These are phyloP conservation scores for Microcebus jonahi DNA, from an alignment of 2,113 vertebrate species.

Conservation along the genomic window DNA sequence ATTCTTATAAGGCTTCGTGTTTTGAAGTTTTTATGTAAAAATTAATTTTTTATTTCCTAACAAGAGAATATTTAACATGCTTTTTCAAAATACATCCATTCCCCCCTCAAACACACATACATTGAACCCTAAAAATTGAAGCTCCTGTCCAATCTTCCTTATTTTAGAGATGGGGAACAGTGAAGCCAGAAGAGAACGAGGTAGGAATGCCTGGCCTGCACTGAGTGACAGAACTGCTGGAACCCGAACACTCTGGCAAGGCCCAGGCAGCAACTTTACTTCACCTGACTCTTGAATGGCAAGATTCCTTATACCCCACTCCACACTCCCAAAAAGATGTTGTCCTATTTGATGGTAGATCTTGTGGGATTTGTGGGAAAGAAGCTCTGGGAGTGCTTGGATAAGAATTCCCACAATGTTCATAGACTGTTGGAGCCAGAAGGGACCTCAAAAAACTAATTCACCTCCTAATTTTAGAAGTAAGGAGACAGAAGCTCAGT, in stretches of 20 bases:
- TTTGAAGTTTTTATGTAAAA: constrained; percentile 29
- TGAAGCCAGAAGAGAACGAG: not conserved
- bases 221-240: not conserved
- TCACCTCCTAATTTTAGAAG: not conserved
- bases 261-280: not conserved
- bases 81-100: constrained; percentile 55
- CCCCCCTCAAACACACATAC: not conserved
- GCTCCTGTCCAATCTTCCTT: no score
- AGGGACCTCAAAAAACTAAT: constrained; percentile 1
- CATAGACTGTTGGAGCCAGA: not conserved
- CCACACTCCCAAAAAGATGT: not conserved
- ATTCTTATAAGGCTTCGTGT: constrained; percentile 28
- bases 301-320: not conserved
- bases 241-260: not conserved
- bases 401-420: not conserved
- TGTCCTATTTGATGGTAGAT: not conserved
- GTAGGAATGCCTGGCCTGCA: not conserved
- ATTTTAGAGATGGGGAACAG: not conserved
- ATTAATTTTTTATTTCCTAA: constrained; percentile 36
- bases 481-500: not conserved
- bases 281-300: not conserved
- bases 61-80: not conserved
- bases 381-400: not conserved
- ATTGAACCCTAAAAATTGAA: not conserved
- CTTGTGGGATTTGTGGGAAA: not conserved